Base-by-base conservation (phyloP, 2,797 vertebrate genomes). In the Pipistrellus kuhlii region DNA sequence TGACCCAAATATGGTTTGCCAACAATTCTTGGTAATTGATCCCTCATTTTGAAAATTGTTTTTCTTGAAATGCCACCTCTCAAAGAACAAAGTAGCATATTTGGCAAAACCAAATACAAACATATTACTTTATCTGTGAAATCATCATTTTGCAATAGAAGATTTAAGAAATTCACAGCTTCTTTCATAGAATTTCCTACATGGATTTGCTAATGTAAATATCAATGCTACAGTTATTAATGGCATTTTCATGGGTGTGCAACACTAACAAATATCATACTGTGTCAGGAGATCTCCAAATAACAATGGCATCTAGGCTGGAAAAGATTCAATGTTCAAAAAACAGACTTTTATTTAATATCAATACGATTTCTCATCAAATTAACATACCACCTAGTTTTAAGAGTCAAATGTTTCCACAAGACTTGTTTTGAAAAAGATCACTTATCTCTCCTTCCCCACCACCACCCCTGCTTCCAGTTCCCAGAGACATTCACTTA, bases 41-140 rank as follows among this genome's bases (percentile, higher is more conserved):
- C 15, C 9, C 30, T 94, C 44, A 91, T 85, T 91, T 64, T 87
- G n/a, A 94, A 95, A 94, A 21, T 35, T 41, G 14, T 88, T 94
- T 94, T 95, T 91, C 53, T 90, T 81, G 23, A 91, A 83, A 92
- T 20, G 41, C 30, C 8, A 77, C 27, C 57, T 88, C 72, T 76
- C 66, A 88, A 71, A 73, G 76, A 95, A 72, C 3, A 86, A 23
- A 84, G 35, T 59, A 77, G 44, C 25, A 46, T 88, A 48, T 85
- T 95, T 84, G 88, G n/a, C 59, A 90, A 64, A 41, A 85, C 41
- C 15, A 94, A 95, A 76, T 30, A 73, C 35, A 90, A 91, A 81
- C 17, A 86, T 82, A 66, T 62, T 62, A 76, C 20, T 91, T 95
- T 85, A 88, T 75, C 66, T 82, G 38, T 91, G 35, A 95, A 96